Evolutionary conservation across 2,113 vertebrate genomes (phyloP).

Genomic region (Machaerirhynchus nigripectus): DNA sequence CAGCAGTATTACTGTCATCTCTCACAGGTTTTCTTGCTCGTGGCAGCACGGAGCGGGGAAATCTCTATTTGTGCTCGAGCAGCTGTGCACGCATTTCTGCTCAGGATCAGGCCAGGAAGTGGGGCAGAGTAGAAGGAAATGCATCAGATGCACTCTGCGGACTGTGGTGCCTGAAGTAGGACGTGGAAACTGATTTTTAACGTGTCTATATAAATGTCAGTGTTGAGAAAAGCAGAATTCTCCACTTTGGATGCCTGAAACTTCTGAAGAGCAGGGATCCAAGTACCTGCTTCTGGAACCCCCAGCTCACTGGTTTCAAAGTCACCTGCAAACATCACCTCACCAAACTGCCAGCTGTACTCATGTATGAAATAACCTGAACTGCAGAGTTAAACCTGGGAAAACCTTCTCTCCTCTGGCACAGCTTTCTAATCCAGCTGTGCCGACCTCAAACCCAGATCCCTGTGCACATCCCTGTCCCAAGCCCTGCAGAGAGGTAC

Average conservation of each 20-base stretch:
- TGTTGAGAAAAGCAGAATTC: neutral
- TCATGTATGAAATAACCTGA: neutral
- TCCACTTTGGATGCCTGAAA: neutral
- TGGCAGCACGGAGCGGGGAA: neutral
- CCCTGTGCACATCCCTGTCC: neutral
- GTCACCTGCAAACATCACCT: neutral
- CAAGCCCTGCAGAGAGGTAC: neutral
- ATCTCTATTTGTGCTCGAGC: neutral
- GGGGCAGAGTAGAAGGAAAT: neutral
- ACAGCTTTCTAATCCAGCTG: neutral
- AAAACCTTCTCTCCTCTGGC: neutral
- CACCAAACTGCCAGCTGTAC: neutral
- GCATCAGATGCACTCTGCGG: neutral
- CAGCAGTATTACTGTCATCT: neutral
- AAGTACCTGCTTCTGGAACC: neutral
- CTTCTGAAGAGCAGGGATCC: neutral
- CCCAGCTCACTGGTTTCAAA: neutral
- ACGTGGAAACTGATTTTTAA: neutral
- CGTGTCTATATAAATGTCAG: accelerated
- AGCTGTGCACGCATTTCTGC: neutral
- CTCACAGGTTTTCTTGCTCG: neutral
- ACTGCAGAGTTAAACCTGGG: neutral
- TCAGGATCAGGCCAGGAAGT: neutral
- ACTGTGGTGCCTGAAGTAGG: neutral
- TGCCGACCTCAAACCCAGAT: neutral